Percentiles rank a stretch among this genome's conserved stretches.
These are phyloP conservation scores for Ispidina picta DNA, from an alignment of 2,797 vertebrate species.

Conservation along the genomic window DNA sequence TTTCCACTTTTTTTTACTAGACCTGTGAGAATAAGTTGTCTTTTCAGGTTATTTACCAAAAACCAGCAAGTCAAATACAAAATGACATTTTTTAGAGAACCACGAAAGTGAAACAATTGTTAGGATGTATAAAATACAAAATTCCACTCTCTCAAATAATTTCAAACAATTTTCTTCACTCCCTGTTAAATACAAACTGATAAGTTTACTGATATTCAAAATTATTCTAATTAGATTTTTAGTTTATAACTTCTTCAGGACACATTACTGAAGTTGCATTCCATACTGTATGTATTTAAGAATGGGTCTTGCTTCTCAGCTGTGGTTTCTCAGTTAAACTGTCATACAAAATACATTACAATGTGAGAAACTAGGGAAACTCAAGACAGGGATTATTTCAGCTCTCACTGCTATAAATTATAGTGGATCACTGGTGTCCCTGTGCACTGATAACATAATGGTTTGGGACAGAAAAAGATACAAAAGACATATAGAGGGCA, in stretches of 20 bases:
- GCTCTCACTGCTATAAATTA: neutral
- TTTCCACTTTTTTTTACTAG: neutral
- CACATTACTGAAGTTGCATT: neutral
- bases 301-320: neutral
- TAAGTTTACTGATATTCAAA: neutral
- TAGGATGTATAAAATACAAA: neutral
- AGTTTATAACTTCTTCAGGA: neutral
- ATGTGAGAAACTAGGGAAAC: neutral
- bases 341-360: neutral
- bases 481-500: neutral
- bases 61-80: neutral
- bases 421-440: neutral
- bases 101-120: neutral
- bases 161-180: neutral
- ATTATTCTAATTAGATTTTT: neutral
- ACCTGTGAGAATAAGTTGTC: neutral
- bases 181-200: neutral
- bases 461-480: neutral
- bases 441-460: neutral
- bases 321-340: neutral
- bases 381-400: neutral
- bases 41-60: neutral
- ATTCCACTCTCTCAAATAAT: neutral
- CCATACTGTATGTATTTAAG: neutral
- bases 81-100: neutral